Evolutionary conservation across 2,113 vertebrate genomes (phyloP).

Genomic region (Acanthisitta chloris): DNA sequence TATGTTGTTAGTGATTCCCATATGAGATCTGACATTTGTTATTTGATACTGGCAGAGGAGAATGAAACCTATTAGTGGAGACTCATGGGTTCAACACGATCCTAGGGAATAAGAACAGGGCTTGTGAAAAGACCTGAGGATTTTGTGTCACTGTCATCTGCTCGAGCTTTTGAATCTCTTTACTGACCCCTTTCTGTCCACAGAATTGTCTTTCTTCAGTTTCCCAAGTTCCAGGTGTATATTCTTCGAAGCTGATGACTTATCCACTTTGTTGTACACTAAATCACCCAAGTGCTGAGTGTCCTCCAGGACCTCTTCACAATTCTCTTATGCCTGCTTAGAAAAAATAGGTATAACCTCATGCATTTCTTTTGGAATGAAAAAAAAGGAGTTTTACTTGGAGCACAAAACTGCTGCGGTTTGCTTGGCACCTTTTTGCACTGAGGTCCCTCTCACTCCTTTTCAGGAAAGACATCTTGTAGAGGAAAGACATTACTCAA

Average conservation of each 20-base stretch:
- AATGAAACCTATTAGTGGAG: slow-evolving; percentile 44
- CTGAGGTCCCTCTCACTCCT: background rate
- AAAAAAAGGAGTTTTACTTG: background rate
- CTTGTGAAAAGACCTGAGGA: slow-evolving; percentile 50
- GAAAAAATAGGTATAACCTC: background rate
- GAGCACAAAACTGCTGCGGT: background rate
- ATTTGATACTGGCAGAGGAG: slow-evolving; percentile 49
- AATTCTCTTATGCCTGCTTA: background rate
- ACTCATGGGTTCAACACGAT: slow-evolving; percentile 47
- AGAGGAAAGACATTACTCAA: background rate
- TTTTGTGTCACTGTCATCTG: slow-evolving; percentile 63
- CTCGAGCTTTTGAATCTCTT: background rate
- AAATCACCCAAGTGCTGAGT: slow-evolving; percentile 46
- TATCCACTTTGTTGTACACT: background rate
- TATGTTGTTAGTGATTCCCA: slow-evolving; percentile 43
- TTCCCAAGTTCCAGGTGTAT: slow-evolving; percentile 43
- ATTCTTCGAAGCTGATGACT: slow-evolving; percentile 30
- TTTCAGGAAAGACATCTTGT: background rate
- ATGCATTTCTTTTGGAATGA: background rate
- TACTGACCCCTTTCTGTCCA: background rate
- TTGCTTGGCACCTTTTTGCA: background rate
- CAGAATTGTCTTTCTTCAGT: slow-evolving; percentile 18
- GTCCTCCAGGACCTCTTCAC: slow-evolving; percentile 6
- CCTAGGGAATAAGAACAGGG: slow-evolving; percentile 19
- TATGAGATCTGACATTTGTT: slow-evolving; percentile 52